Conservation (phyloP, 2,113 vertebrate genomes). For the Alethe diademata region DNA sequence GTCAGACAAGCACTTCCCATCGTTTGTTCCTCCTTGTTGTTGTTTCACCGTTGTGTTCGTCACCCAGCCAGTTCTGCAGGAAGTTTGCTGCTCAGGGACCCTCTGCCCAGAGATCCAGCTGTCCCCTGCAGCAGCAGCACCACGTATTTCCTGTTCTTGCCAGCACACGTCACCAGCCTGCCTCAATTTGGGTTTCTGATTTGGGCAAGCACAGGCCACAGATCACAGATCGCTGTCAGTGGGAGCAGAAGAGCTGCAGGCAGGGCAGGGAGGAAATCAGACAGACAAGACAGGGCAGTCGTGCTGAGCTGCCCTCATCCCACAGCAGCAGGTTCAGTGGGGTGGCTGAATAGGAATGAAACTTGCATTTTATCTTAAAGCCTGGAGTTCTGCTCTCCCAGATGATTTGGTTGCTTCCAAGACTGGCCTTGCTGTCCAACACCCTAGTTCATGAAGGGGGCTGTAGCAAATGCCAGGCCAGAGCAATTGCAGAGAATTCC, state of each 20-base stretch:
- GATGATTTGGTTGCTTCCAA: not conserved
- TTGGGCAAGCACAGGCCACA: not conserved
- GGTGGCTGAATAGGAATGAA: not conserved
- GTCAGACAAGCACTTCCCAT: not conserved
- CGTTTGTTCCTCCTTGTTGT: not conserved
- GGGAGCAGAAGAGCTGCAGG: not conserved
- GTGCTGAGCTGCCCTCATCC: not conserved
- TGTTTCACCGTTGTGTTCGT: conserved; percentile 12
- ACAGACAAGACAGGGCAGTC: not conserved
- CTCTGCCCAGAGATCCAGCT: not conserved
- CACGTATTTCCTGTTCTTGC: not conserved
- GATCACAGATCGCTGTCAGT: not conserved
- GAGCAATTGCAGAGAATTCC: not conserved
- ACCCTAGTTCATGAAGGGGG: rapidly evolving
- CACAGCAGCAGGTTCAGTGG: not conserved
- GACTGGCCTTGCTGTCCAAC: rapidly evolving
- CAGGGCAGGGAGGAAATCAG: not conserved
- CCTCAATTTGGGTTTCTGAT: not conserved
- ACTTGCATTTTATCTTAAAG: not conserved
- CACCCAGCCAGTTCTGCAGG: not conserved
- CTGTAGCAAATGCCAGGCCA: not conserved
- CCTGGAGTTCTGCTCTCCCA: not conserved
- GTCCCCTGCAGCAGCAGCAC: not conserved
- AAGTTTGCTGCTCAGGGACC: not conserved
- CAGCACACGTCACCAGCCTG: not conserved